phyloP scores from a whole-genome alignment of 2,113 vertebrate species.

The western clawed frog (Xenopus tropicalis) region DNA sequence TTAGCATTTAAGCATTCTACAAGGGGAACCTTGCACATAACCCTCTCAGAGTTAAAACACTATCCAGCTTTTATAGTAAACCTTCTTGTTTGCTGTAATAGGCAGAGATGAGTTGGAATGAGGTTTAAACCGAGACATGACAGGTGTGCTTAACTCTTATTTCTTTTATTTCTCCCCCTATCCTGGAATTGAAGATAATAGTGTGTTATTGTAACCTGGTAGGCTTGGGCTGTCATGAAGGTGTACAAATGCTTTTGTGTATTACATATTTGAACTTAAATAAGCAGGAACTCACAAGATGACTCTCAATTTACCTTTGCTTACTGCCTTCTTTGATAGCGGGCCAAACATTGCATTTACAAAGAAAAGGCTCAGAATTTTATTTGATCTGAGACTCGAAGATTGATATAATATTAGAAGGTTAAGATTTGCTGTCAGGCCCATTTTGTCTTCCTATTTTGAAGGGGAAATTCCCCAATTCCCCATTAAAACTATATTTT shows the following conservation, averaged over 20 bases:
- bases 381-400: too few relatives aligned
- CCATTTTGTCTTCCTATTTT: too few relatives aligned
- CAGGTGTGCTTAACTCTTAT: constrained; percentile 11
- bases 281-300: constrained; percentile 25
- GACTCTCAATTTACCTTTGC: constrained; percentile 8
- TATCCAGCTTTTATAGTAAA: constrained; percentile 3
- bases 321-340: constrained; percentile 47
- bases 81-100: constrained; percentile 12
- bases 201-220: constrained; percentile 28
- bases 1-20: not conserved
- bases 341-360: constrained; percentile 47
- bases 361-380: not conserved
- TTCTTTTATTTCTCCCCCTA: too few relatives aligned
- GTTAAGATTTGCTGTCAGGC: too few relatives aligned
- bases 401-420: too few relatives aligned
- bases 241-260: constrained; percentile 31
- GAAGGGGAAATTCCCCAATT: too few relatives aligned
- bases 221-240: constrained; percentile 41
- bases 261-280: constrained; percentile 47
- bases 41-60: not conserved
- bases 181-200: constrained; percentile 27
- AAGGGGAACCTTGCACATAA: not conserved
- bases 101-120: not conserved
- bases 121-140: constrained; percentile 5
- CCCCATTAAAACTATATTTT: too few relatives aligned